Evolutionary conservation across 2,888 invertebrate species (phyloP).

Genomic region (Sarcophaga carnaria): DNA sequence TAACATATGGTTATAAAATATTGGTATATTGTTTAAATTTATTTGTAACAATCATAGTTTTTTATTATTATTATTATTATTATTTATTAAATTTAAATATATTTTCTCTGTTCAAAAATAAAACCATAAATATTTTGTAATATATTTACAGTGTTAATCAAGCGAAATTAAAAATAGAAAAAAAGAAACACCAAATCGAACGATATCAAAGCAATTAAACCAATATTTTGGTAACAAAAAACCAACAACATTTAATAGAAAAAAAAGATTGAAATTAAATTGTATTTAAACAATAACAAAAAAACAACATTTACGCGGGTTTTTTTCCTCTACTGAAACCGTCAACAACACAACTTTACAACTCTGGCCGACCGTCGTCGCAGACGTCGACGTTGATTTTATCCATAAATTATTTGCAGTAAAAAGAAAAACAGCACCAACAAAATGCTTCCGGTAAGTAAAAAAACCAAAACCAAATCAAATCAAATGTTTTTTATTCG

Average conservation of each 20-base stretch:
- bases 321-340: slow-evolving; percentile 21
- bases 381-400: slow-evolving; percentile 40
- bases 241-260: slow-evolving; percentile 9
- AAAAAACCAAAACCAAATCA: slow-evolving; percentile 38
- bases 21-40: slow-evolving; percentile 30
- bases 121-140: slow-evolving; percentile 48
- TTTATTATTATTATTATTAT: not conserved
- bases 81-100: not conserved
- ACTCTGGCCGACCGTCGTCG: slow-evolving; percentile 48
- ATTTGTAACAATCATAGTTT: not conserved
- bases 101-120: slow-evolving; percentile 16
- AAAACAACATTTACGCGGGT: slow-evolving; percentile 59
- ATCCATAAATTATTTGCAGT: slow-evolving; percentile 63
- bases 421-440: slow-evolving; percentile 71
- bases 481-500: slow-evolving; percentile 24
- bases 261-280: slow-evolving; percentile 63
- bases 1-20: slow-evolving; percentile 1
- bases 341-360: slow-evolving; percentile 61
- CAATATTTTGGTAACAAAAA: slow-evolving; percentile 29
- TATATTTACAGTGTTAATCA: slow-evolving; percentile 61
- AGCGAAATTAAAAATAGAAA: slow-evolving; percentile 50
- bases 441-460: slow-evolving; percentile 80
- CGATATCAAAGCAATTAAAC: slow-evolving; percentile 43
- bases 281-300: slow-evolving; percentile 66
- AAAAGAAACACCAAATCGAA: slow-evolving; percentile 40